phyloP scores from a whole-genome alignment of 2,113 vertebrate species.

The Scartelaos histophorus region DNA sequence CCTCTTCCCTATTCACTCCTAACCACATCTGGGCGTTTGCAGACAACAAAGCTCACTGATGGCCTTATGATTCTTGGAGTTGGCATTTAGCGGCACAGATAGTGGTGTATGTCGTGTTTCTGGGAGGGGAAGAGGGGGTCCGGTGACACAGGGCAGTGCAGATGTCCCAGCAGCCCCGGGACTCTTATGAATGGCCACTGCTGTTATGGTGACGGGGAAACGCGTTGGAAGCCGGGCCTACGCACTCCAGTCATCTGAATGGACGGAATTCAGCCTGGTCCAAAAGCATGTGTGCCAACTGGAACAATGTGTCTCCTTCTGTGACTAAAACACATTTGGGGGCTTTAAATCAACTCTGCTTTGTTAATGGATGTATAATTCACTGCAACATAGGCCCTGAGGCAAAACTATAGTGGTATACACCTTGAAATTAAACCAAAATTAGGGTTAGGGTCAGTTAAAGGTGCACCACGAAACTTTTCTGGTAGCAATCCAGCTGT shows the following conservation, averaged over 20 bases:
- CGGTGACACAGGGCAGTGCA: slow-evolving; percentile 78
- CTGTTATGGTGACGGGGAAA: slow-evolving; percentile 87
- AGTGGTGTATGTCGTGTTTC: slow-evolving; percentile 33
- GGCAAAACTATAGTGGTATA: too few relatives aligned
- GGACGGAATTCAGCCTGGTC: slow-evolving; percentile 85
- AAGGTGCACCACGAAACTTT: too few relatives aligned
- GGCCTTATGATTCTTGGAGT: slow-evolving; percentile 62
- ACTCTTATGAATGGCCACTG: slow-evolving; percentile 87
- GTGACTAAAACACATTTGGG: slow-evolving; percentile 64
- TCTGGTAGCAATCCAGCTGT: too few relatives aligned
- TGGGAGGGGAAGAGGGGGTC: slow-evolving; percentile 56
- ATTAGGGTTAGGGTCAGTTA: too few relatives aligned
- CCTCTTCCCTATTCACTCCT: slow-evolving; percentile 65
- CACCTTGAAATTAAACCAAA: too few relatives aligned
- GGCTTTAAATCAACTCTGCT: slow-evolving; percentile 51
- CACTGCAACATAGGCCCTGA: background rate
- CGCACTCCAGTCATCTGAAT: slow-evolving; percentile 83
- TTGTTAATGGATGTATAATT: slow-evolving; percentile 21
- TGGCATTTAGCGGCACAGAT: slow-evolving; percentile 66
- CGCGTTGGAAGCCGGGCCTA: slow-evolving; percentile 88
- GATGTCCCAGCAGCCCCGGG: slow-evolving; percentile 79
- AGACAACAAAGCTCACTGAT: slow-evolving; percentile 70
- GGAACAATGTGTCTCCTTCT: slow-evolving; percentile 84
- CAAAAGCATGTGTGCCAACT: slow-evolving; percentile 79
- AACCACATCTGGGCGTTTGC: slow-evolving; percentile 66